These are phyloP conservation scores for Muschampia plurimacula DNA, from an alignment of 2,888 invertebrate species.

Conservation along the genomic window DNA sequence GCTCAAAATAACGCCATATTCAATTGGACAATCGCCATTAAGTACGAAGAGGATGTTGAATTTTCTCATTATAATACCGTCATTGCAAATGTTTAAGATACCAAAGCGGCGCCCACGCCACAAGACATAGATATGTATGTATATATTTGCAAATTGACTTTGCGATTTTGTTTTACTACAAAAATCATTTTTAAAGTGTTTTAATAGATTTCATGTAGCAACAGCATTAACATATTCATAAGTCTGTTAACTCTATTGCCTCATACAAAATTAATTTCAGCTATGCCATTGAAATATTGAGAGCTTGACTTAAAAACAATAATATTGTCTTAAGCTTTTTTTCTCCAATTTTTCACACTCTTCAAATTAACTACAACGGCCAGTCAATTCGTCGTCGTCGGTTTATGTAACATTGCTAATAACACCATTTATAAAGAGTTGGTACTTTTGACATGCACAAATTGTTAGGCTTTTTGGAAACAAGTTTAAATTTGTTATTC, in stretches of 20 bases:
- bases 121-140: neutral
- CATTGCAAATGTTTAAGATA: slow-evolving; percentile 34
- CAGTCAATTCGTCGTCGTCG: slow-evolving; percentile 49
- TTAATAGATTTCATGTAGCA: slow-evolving; percentile 13
- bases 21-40: slow-evolving; percentile 43
- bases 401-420: slow-evolving; percentile 64
- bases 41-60: slow-evolving; percentile 42
- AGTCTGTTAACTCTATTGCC: slow-evolving; percentile 20
- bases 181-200: slow-evolving; percentile 2
- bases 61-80: slow-evolving; percentile 27
- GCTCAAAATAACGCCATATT: slow-evolving; percentile 38
- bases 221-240: slow-evolving; percentile 25
- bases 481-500: slow-evolving; percentile 38
- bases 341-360: slow-evolving; percentile 51
- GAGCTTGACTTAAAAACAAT: slow-evolving; percentile 53
- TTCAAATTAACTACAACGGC: slow-evolving; percentile 51
- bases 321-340: slow-evolving; percentile 56
- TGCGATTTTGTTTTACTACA: slow-evolving; percentile 6
- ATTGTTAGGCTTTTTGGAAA: slow-evolving; percentile 52
- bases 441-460: slow-evolving; percentile 48
- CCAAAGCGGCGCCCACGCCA: slow-evolving; percentile 17
- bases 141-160: slow-evolving; percentile 12
- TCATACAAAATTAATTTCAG: slow-evolving; percentile 33
- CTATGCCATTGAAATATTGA: slow-evolving; percentile 42
- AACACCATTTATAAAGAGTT: slow-evolving; percentile 53